Conservation (phyloP, 2,797 vertebrate species). For the Siniperca obscura region DNA sequence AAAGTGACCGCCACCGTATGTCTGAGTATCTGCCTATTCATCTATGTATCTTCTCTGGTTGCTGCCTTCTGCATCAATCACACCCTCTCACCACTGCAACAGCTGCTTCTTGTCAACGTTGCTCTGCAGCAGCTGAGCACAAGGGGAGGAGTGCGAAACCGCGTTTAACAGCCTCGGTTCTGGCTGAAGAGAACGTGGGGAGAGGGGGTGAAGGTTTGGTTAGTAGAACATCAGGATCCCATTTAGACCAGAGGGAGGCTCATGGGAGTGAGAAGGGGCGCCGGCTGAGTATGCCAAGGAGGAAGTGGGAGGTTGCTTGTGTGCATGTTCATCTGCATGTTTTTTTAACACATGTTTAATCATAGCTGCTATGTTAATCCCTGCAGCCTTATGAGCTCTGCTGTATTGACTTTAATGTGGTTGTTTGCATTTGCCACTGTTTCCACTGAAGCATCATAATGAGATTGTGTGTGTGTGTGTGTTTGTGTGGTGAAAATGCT, state of each 20-base stretch:
- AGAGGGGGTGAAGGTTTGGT: constrained; percentile 27
- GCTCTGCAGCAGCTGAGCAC: constrained; percentile 74
- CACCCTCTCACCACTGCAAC: constrained; percentile 65
- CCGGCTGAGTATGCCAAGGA: constrained; percentile 52
- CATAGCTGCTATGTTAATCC: constrained; percentile 39
- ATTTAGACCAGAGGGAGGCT: constrained; percentile 67
- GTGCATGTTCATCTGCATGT: constrained; percentile 35
- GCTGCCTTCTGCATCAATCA: constrained; percentile 64
- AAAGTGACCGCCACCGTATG: constrained; percentile 46
- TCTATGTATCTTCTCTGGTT: constrained; percentile 47
- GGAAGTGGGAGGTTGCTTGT: constrained; percentile 64
- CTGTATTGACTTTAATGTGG: constrained; percentile 36
- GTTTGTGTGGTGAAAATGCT: constrained; percentile 7
- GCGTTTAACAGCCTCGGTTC: constrained; percentile 67
- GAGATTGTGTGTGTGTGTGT: not conserved
- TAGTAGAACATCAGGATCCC: constrained; percentile 79
- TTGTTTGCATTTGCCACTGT: constrained; percentile 32
- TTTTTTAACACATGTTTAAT: constrained; percentile 37
- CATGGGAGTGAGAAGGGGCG: constrained; percentile 65
- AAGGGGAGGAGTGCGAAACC: constrained; percentile 62
- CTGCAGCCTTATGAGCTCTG: constrained; percentile 15
- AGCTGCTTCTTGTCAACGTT: constrained; percentile 79
- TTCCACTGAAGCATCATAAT: constrained; percentile 28
- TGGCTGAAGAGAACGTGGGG: constrained; percentile 38
- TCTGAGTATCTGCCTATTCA: constrained; percentile 46